Conservation (phyloP, 53 echinoderm and acorn worm genomes). For the Temnopleurus reevesii region DNA sequence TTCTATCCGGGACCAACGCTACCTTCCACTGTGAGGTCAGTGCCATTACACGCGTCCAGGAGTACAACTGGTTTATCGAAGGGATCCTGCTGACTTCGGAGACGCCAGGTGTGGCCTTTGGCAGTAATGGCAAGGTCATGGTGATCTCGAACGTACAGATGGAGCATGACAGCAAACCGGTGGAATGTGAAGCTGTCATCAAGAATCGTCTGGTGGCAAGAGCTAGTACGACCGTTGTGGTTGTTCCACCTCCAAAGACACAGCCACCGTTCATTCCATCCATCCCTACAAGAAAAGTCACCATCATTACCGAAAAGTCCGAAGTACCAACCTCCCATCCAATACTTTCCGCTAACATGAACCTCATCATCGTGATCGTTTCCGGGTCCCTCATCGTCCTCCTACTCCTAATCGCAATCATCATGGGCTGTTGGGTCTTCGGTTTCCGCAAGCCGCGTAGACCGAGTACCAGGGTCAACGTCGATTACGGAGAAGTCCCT, state of each 20-base stretch:
- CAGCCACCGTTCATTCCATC: not conserved
- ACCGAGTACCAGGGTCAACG: conserved; percentile 70
- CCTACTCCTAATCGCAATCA: conserved; percentile 66
- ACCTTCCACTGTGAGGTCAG: conserved; percentile 88
- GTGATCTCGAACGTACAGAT: conserved; percentile 70
- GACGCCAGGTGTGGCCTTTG: conserved; percentile 58
- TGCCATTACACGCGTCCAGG: conserved; percentile 75
- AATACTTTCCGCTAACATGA: conserved; percentile 66
- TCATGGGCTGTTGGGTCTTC: conserved; percentile 85
- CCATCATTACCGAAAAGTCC: conserved; percentile 22
- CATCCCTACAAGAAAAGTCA: conserved; percentile 11
- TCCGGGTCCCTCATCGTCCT: conserved; percentile 78
- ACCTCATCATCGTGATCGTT: conserved; percentile 72
- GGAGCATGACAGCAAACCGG: conserved; percentile 60
- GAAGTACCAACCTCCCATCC: conserved; percentile 37
- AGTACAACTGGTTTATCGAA: conserved; percentile 72
- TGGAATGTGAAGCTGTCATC: conserved; percentile 80
- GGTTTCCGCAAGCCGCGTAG: conserved; percentile 74
- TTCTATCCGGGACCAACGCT: conserved; percentile 77
- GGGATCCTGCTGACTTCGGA: conserved; percentile 46
- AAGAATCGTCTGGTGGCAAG: conserved; percentile 71
- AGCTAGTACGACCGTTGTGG: conserved; percentile 61
- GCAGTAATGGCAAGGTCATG: conserved; percentile 71
- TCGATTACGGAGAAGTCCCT: conserved; percentile 59
- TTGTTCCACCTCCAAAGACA: conserved; percentile 56